phyloP scores from a whole-genome alignment of 2,113 vertebrate genomes.

The Rhinolophus sinicus region DNA sequence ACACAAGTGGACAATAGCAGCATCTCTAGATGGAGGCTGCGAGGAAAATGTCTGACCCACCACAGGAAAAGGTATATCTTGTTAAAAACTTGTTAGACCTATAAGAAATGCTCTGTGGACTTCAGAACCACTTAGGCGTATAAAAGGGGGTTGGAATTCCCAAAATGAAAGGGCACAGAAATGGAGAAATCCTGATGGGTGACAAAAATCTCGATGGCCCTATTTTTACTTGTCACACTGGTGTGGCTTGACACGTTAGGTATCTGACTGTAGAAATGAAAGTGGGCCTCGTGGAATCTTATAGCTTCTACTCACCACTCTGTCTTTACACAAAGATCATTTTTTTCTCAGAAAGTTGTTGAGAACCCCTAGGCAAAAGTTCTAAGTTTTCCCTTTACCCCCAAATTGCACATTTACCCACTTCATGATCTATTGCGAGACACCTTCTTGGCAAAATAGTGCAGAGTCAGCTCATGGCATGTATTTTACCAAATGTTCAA shows the following conservation, averaged over 20 bases:
- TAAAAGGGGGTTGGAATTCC: not conserved
- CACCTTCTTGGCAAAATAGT: not conserved
- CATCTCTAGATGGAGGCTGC: not conserved
- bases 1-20: not conserved
- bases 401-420: not conserved
- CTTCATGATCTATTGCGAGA: not conserved
- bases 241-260: not conserved
- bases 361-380: not conserved
- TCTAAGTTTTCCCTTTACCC: not conserved
- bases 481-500: not conserved
- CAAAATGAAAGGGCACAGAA: not conserved
- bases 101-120: not conserved
- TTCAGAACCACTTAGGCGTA: not conserved
- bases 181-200: not conserved
- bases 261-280: not conserved
- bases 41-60: not conserved
- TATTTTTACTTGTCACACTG: not conserved
- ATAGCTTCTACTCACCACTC: not conserved
- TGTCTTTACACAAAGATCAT: not conserved
- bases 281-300: not conserved
- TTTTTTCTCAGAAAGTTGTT: conserved; percentile 51
- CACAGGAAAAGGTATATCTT: not conserved
- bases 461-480: not conserved
- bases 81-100: not conserved
- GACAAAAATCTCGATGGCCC: not conserved